Base-by-base conservation (phyloP, 2,113 vertebrate species). In the Tenrec ecaudatus region DNA sequence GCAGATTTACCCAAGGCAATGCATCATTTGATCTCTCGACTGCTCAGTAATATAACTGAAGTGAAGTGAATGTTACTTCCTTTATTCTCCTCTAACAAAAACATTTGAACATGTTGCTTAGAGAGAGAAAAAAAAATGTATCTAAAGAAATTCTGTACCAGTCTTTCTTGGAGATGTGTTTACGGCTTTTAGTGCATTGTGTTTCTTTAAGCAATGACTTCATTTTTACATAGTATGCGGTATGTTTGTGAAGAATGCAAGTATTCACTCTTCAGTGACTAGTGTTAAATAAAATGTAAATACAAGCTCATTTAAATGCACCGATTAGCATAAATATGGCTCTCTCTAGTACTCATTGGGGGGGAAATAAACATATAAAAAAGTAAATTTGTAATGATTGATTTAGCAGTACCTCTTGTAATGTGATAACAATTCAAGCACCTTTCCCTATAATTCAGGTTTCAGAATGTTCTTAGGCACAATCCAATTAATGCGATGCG, bases 331-430 rank as follows among this genome's bases (percentile, higher is more conserved):
- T 92, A 94, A 96, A 86, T 92, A 96, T 95, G 92, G 95, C 95
- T 97, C 82, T 88, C 68, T 64, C 31, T 93, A 82, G 93, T 95
- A 47, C 75, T 77, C 71, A 95, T 91, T 97, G 90, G 95, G 93
- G 95, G 88, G 68, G 89, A 97, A 98, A 96, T 96, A 97, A 97
- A 92, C 82, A 96, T 47, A 95, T 31, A 93, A 96, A 95, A n/a
- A 93, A 95, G 77, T 80, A 96, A 94, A 97, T 97, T 84, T 91
- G 90, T 43, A 86, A 86, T 94, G 94, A 97, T 92, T 93, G 95
- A 94, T 84, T 88, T 93, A 95, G 93, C 92, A 95, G 85, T 95
- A 94, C 82, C 85, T 92, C 95, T 91, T 95, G 23, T 92, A 90
- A 93, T 86, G 73, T 36, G 95, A 95, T 79, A 93, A 82, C 94